Base-by-base conservation (phyloP, 2,797 vertebrate genomes). In the Scyliorhinus canicula region DNA sequence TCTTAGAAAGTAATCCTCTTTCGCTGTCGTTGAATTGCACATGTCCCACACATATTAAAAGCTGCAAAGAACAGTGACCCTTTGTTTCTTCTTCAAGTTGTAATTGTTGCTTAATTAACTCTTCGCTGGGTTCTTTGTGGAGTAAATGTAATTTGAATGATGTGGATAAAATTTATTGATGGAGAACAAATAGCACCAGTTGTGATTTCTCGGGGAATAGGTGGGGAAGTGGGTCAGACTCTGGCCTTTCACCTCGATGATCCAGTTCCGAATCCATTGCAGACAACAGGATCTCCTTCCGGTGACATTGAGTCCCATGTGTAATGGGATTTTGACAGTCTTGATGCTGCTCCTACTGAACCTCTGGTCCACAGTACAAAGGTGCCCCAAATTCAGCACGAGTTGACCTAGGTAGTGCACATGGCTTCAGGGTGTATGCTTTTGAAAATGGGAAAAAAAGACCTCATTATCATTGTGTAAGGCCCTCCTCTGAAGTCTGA, bases 1-100 rank as follows among this genome's bases (percentile, higher is more conserved):
- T 91, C 40, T 91, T 91, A 12, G 88, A 65, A 91, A 91, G 60
- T 91, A 91, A 91, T 91, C 88, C 88, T 60, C 40, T 91, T 65
- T 63, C 60, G 9, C 88, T 40, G 88, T 63, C 44, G 88, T 91
- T 91, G 60, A 91, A 91, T 91, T 91, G 88, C 88, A 65, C 60
- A 65, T 91, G 88, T 91, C 88, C 88, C 60, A 28, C 57, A 91
- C 88, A 63, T 47, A 91, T 44, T 91, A 44, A 65, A 91, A 91
- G 88, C 88, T 24, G 40, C 60, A 12, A 24, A 91, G 60, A 91
- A 91, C 88, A 91, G 60, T 65, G 60, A 40, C 21, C 40, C 19
- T 26, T 65, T 91, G 57, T 91, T 91, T 44, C 60, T 91, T 63
- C 60, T 91, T 91, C 88, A 91, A 91, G 26, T 91, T 91, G n/a